Conservation (phyloP, 2,113 vertebrate genomes). For the Actenoides lindsayi region DNA sequence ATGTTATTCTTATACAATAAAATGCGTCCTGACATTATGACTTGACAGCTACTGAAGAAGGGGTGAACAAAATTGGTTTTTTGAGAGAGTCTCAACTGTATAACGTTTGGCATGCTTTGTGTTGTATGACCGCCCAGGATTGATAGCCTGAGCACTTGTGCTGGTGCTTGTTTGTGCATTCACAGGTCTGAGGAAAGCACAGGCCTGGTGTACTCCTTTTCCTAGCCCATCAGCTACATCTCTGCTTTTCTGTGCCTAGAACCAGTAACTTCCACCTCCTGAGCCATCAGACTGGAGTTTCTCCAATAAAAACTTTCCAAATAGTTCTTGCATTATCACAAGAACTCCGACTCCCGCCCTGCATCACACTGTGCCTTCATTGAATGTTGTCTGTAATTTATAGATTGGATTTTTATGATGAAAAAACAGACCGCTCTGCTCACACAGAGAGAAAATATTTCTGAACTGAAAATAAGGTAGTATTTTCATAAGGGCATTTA, state of each 20-base stretch:
- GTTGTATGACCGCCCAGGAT: not conserved
- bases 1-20: not conserved
- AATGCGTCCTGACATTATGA: not conserved
- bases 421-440: not conserved
- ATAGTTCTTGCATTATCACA: not conserved
- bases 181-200: not conserved
- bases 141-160: not conserved
- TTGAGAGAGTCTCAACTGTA: not conserved
- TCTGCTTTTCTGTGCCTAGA: not conserved
- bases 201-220: not conserved
- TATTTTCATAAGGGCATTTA: not conserved
- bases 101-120: not conserved
- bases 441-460: not conserved
- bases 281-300: not conserved
- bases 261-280: not conserved
- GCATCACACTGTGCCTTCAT: accelerated
- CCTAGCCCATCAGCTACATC: not conserved
- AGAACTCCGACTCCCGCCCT: not conserved
- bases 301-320: not conserved
- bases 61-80: not conserved
- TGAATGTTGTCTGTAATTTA: not conserved
- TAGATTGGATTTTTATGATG: not conserved
- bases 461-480: not conserved
- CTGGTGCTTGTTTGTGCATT: not conserved
- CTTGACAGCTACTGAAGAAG: not conserved